Evolutionary conservation across 2,113 vertebrate species (phyloP), one percentile per base, ranked within the genome.

Genomic region (Condylura cristata): DNA sequence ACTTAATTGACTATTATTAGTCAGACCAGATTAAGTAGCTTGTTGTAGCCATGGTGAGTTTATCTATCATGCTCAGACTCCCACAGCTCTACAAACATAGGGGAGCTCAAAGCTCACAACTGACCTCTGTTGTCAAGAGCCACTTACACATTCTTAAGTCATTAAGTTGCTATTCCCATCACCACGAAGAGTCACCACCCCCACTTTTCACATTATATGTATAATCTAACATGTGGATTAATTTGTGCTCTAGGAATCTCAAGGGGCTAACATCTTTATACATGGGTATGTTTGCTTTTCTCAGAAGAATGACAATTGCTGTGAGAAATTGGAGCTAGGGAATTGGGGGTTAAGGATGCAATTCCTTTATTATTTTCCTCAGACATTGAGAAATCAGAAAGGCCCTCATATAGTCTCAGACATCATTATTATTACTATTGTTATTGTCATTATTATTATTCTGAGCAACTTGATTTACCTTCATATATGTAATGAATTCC

Each of bases 1-100:
- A 97, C 32, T 97, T 97, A 97, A 97, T 92, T 92, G 79, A 78
- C 61, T 97, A n/a, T 96, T 98, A 97, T 96, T 96, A 96, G 68
- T 41, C 87, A 41, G 32, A 72, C 18, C 76, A 93, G 81, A 97
- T 95, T 96, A 98, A 96, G 85, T 82, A 94, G 94, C 96, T 98
- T 97, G 41, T 86, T 96, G 75, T 76, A 16, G 65, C 13, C 46
- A 90, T 90, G 85, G 94, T 87, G 60, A 91, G 26, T 95, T 96
- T 96, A 79, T 91, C 93, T 91, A 70, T 93, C 96, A 79, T 95
- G 53, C 30, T 88, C 18, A 13, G 68, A 93, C 87, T 94, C 90
- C 94, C 92, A 90, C n/a, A 82, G 92, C n/a, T 56, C 53, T 46
- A 51, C 13, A 87, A 74, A 22, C 80, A 61, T 75, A 89, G 80